A percentile compares a stretch with the other conserved stretches of the same genome.
phyloP scores from a whole-genome alignment of 2,113 vertebrate genomes.

The Trichomycterus rosablanca region DNA sequence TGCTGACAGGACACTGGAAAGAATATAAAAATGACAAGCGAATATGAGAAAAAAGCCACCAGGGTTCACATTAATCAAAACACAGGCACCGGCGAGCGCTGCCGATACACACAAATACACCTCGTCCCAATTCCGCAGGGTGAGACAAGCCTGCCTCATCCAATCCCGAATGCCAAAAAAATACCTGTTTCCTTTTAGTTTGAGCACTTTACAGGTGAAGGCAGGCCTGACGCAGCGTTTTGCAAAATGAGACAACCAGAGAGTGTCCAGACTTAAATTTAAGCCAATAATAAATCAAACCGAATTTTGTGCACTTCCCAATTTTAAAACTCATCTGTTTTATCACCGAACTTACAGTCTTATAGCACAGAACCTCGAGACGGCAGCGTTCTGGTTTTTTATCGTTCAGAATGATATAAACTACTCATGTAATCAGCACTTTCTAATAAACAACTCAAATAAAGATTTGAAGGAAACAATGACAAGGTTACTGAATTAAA shows the following conservation, averaged over 20 bases:
- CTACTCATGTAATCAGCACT: too few relatives aligned
- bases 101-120: slow-evolving; percentile 25
- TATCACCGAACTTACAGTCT: too few relatives aligned
- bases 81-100: slow-evolving; percentile 8
- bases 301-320: too few relatives aligned
- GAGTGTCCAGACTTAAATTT: not conserved
- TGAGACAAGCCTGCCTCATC: slow-evolving; percentile 7
- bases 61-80: slow-evolving; percentile 41
- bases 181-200: slow-evolving; percentile 17
- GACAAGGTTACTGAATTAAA: too few relatives aligned
- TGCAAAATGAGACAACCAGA: not conserved
- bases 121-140: too few relatives aligned
- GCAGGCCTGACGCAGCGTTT: slow-evolving; percentile 5
- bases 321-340: too few relatives aligned
- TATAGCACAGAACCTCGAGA: too few relatives aligned
- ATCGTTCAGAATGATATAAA: too few relatives aligned
- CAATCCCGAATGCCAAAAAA: slow-evolving; percentile 23
- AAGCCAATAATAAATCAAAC: too few relatives aligned
- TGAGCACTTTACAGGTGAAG: slow-evolving; percentile 12
- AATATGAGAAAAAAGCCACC: slow-evolving; percentile 34
- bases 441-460: too few relatives aligned
- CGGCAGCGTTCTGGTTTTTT: too few relatives aligned
- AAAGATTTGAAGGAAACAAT: too few relatives aligned
- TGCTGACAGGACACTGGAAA: slow-evolving; percentile 42
- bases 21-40: slow-evolving; percentile 44